phyloP scores from a whole-genome alignment of 1,140 invertebrate species.

The Oncopeltus fasciatus region DNA sequence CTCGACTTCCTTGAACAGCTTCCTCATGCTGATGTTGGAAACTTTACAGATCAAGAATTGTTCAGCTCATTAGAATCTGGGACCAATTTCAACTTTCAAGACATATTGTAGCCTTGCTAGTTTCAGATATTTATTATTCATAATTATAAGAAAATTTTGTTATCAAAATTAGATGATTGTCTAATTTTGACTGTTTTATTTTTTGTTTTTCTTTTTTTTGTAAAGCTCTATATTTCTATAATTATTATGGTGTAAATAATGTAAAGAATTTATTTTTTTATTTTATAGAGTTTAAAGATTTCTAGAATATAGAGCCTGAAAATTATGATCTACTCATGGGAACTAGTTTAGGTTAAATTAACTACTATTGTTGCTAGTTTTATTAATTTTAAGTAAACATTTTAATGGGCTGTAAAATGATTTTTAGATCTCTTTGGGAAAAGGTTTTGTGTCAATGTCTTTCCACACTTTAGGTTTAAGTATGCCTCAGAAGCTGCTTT shows the following conservation, averaged over 20 bases:
- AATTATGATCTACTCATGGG: not conserved
- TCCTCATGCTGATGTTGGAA: conserved; percentile 8
- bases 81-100: conserved; percentile 37
- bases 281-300: not conserved
- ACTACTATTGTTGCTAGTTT: not conserved
- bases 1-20: conserved; percentile 62
- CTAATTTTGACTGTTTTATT: not conserved
- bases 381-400: not conserved
- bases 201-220: not conserved
- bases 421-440: not conserved
- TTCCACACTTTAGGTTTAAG: not conserved
- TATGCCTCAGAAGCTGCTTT: not conserved
- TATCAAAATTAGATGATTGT: not conserved
- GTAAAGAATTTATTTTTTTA: conserved; percentile 2
- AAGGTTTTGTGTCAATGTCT: not conserved
- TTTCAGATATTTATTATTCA: too few species aligned
- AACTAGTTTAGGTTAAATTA: not conserved
- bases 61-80: conserved; percentile 47
- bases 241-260: not conserved
- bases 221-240: not conserved
- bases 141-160: too few species aligned
- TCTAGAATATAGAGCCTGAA: not conserved
- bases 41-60: conserved; percentile 46
- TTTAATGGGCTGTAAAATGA: not conserved
- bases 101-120: conserved; percentile 31